Evolutionary conservation across 2,113 vertebrate genomes (phyloP).

Genomic region (Onychorhynchus coronatus): DNA sequence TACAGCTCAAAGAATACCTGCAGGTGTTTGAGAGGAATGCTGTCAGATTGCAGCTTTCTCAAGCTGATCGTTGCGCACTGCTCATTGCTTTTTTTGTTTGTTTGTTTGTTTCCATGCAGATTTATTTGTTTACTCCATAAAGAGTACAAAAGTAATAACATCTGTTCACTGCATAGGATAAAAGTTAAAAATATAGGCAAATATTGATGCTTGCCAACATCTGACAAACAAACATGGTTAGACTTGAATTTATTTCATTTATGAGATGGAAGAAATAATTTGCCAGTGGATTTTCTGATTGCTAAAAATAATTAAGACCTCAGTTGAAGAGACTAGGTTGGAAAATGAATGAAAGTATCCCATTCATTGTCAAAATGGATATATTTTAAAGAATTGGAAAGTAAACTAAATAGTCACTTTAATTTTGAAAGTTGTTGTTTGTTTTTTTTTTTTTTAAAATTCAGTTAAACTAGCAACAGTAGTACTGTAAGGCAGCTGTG

Average conservation of each 20-base stretch:
- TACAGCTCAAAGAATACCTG: not conserved
- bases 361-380: not conserved
- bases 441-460: not conserved
- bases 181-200: not conserved
- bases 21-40: not conserved
- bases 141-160: not conserved
- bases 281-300: not conserved
- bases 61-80: rapidly evolving
- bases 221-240: not conserved
- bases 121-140: not conserved
- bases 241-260: not conserved
- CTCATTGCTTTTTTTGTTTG: not conserved
- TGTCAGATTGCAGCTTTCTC: not conserved
- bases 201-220: not conserved
- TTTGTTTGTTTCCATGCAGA: not conserved
- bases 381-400: not conserved
- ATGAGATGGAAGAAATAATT: not conserved
- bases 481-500: not conserved
- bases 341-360: not conserved
- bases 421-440: not conserved
- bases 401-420: not conserved
- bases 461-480: not conserved
- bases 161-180: not conserved
- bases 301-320: not conserved
- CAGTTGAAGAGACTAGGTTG: not conserved